Conservation (phyloP, 2,888 invertebrate genomes). For the Psylliodes chrysocephalus region DNA sequence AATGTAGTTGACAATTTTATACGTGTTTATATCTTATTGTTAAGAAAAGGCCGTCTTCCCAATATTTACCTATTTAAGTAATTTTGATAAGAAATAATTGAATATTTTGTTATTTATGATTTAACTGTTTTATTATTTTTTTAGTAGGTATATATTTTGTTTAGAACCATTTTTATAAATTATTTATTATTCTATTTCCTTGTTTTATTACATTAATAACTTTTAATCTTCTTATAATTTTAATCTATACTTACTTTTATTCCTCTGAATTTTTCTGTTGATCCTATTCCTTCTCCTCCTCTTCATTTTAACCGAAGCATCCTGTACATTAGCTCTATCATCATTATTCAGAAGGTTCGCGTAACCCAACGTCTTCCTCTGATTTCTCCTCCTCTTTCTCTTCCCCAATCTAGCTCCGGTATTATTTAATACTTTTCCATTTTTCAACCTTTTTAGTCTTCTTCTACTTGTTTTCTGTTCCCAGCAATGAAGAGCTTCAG, state of each 20-base stretch:
- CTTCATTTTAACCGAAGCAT: conserved; percentile 43
- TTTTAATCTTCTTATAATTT: too few relatives aligned
- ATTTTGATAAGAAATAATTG: too few relatives aligned
- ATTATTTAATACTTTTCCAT: conserved; percentile 32
- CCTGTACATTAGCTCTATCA: conserved; percentile 24
- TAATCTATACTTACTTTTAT: conserved; percentile 50
- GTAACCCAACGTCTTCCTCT: conserved; percentile 18
- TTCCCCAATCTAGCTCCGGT: conserved; percentile 32
- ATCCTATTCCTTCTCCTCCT: conserved; percentile 48
- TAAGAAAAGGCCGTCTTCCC: too few relatives aligned
- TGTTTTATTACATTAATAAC: too few relatives aligned
- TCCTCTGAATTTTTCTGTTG: conserved; percentile 51
- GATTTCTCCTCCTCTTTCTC: conserved; percentile 30
- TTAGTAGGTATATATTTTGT: too few relatives aligned
- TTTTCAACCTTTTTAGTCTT: conserved; percentile 48
- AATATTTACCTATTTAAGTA: too few relatives aligned
- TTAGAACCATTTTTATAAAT: too few relatives aligned
- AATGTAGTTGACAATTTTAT: too few relatives aligned
- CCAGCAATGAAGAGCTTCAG: conserved; percentile 90
- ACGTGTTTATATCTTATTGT: too few relatives aligned
- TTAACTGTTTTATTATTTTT: too few relatives aligned
- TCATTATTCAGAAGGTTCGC: conserved; percentile 17
- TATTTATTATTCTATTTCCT: too few relatives aligned
- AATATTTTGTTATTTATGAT: too few relatives aligned
- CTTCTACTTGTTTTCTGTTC: conserved; percentile 69